These are phyloP conservation scores for Bugulina stolonifera DNA, from an alignment of 2,888 invertebrate species.

Conservation along the genomic window DNA sequence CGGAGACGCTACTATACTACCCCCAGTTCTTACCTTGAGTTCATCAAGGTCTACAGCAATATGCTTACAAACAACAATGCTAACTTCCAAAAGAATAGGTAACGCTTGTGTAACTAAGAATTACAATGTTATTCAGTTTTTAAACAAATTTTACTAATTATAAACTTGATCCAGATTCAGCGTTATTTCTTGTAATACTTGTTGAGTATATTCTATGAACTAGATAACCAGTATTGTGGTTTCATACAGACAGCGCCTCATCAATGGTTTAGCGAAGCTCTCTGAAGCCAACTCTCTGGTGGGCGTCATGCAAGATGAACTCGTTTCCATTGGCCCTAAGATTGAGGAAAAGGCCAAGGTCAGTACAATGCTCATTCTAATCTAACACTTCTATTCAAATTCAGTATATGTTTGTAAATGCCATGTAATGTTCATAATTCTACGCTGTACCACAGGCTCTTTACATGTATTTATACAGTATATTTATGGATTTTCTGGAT, in stretches of 20 bases:
- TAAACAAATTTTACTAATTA: too few relatives aligned
- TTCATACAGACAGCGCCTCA: slow-evolving; percentile 42
- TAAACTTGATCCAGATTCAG: too few relatives aligned
- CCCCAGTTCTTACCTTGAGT: slow-evolving; percentile 51
- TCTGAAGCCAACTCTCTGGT: slow-evolving; percentile 50
- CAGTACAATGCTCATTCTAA: too few relatives aligned
- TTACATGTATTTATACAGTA: too few relatives aligned
- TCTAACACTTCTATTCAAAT: too few relatives aligned
- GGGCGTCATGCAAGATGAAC: slow-evolving; percentile 50
- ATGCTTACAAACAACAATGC: slow-evolving; percentile 46
- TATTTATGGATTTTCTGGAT: too few relatives aligned
- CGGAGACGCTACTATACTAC: slow-evolving; percentile 49
- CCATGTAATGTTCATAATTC: too few relatives aligned
- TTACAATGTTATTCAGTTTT: neutral
- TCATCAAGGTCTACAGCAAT: slow-evolving; percentile 46
- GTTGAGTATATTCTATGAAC: too few relatives aligned
- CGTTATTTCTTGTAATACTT: too few relatives aligned
- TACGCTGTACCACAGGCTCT: too few relatives aligned
- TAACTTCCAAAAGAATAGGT: slow-evolving; percentile 46
- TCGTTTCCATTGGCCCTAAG: slow-evolving; percentile 46
- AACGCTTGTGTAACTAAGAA: neutral
- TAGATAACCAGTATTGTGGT: too few relatives aligned
- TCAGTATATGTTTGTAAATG: too few relatives aligned
- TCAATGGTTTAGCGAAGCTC: slow-evolving; percentile 46
- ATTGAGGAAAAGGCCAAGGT: slow-evolving; percentile 51